Base-by-base conservation (phyloP, 2,113 vertebrate genomes). In the Condylura cristata region DNA sequence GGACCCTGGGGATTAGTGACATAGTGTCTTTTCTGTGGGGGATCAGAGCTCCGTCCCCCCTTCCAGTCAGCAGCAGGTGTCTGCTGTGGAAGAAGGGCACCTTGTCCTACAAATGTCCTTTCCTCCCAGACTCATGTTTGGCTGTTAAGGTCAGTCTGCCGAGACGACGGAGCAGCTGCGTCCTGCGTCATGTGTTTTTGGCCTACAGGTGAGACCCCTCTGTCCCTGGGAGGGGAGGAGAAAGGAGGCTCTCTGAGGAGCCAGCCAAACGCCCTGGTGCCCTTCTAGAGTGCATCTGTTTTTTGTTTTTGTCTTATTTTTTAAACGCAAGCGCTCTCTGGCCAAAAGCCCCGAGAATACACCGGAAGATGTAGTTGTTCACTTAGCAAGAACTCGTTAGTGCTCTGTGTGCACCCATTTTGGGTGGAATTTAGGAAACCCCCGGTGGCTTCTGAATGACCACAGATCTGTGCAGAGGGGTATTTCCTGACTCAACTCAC, bases 41-140 rank as follows among this genome's bases (percentile, higher is more conserved):
- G 68, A 56, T 44, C 3, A 0, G 3, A 0, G 71, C 85, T 91
- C 51, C 63, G 80, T 94, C 88, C 91, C 70, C 44, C 44, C 3
- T 60, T 93, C 72, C 41, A 0, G 13, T 61, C 91, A 61, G 93
- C 87, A 94, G 96, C 96, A 97, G 96, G 96, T 97, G 96, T 96
- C 72, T 7, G 92, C 87, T 76, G 4, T 3, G 66, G 37, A 61
- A 92, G 97, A 95, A 91, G 91, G 79, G 92, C 70, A 24, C 37
- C 78, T 88, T 34, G 89, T 93, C 96, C 95, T 97, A 84, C 95
- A 97, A 79, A 96, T 53, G 96, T 95, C 95, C 96, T 96, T 72
- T 89, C 60, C 65, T 94, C 72, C 30, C 6, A 1, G 56, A 80
- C 80, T 95, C 32, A 34, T 4, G 5, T 93, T 53, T 82, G 61